Conservation (phyloP, 2,113 vertebrate species). For the Miniopterus natalensis region DNA sequence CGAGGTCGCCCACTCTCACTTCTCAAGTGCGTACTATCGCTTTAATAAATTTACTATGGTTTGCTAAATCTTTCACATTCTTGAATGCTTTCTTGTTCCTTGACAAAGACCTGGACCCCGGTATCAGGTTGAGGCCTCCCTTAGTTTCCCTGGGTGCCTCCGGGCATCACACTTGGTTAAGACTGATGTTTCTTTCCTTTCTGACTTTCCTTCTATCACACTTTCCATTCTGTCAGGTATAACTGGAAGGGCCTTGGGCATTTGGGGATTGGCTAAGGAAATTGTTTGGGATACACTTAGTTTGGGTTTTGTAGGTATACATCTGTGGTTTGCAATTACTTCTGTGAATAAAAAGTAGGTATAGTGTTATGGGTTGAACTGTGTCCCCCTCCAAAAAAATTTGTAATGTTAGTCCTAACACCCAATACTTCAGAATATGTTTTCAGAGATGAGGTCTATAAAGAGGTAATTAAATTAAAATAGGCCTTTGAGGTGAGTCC, state of each 20-base stretch:
- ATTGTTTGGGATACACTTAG: not conserved
- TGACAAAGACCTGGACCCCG: not conserved
- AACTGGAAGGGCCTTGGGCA: not conserved
- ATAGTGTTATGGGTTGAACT: conserved; percentile 16
- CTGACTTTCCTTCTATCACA: conserved; percentile 11
- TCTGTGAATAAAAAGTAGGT: conserved; percentile 54
- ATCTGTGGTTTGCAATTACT: conserved; percentile 14
- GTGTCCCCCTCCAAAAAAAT: not conserved
- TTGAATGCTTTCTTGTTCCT: not conserved
- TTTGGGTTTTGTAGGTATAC: not conserved
- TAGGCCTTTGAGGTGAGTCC: not conserved
- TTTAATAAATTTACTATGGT: not conserved
- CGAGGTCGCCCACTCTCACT: not conserved
- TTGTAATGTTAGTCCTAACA: not conserved
- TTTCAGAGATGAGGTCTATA: conserved; percentile 16
- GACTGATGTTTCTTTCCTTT: not conserved
- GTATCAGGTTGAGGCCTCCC: not conserved
- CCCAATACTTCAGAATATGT: not conserved
- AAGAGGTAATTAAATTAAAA: conserved; percentile 39
- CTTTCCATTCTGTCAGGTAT: not conserved
- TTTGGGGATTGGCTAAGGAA: conserved; percentile 26
- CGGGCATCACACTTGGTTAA: conserved; percentile 9
- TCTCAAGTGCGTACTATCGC: not conserved
- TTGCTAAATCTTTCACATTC: not conserved
- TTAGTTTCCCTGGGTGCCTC: not conserved